Evolutionary conservation across 2,113 vertebrate species (phyloP), one percentile per base, ranked within the genome.

Genomic region (Vanacampus margaritifer): DNA sequence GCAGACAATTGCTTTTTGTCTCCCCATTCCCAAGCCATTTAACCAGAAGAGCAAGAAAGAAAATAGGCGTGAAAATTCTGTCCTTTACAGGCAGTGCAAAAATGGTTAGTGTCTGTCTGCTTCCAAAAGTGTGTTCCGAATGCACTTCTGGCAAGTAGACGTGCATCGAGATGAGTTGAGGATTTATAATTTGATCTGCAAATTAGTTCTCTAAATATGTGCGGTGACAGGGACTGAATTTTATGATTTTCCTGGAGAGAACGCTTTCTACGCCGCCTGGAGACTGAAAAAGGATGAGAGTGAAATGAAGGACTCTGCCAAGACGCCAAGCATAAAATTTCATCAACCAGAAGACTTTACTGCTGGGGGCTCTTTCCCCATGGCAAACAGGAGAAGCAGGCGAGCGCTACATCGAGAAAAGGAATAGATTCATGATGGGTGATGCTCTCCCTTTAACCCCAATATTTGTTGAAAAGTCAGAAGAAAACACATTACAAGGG

Each of bases 121-220:
- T 57, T 57, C 13, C 32, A 41, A 41, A 61, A 6, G 2, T 61
- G 36, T 23, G 36, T 24, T 61, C n/a, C 13, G 21, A 39, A 62
- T 24, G 23, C 39, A 50, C 54, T 57, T 32, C 26, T 32, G 14
- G 61, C 37, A 53, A 28, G 12, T 37, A 4, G 16, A 51, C 5
- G 4, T 45, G 39, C 14, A 23, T 41, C n/a, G 14, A 43, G 61
- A 41, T 39, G 28, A 12, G 28, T 11, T 32, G 73, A 82, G 89
- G 77, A 87, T 86, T 77, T 76, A 88, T 84, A 85, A 83, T 85
- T 89, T 88, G 77, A 85, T 87, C 76, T 68, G 65, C 85, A 88
- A 91, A 91, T 89, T 82, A 84, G 84, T 84, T 85, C 81, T 86
- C 84, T 82, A 86, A 86, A 90, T 88, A 80, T 84, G 68, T 72